These are phyloP conservation scores for Cryptomyrus ogoouensis DNA, from an alignment of 2,113 vertebrate genomes.

Conservation along the genomic window DNA sequence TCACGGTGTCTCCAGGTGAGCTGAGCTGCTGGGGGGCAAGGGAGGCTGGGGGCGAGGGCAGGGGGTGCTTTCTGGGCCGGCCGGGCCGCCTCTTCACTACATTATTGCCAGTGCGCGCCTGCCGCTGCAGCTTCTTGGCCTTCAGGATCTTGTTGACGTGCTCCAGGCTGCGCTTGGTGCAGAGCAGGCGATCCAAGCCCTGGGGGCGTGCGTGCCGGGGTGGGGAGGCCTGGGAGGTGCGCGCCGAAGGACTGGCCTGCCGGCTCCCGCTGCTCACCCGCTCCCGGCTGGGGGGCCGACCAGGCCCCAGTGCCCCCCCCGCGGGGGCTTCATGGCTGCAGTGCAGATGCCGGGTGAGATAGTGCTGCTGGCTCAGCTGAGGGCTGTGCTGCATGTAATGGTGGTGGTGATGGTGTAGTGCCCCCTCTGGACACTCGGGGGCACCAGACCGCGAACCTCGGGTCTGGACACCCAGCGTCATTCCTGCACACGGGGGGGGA, in stretches of 20 bases:
- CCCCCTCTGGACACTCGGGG: constrained; percentile 49
- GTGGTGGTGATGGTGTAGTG: constrained; percentile 45
- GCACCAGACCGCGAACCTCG: constrained; percentile 44
- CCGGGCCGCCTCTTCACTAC: constrained; percentile 88
- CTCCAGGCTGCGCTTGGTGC: constrained; percentile 91
- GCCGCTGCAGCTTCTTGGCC: constrained; percentile 93
- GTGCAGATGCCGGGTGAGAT: constrained; percentile 26
- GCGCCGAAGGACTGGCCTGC: constrained; percentile 32
- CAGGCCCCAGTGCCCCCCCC: neutral
- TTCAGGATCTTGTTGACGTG: constrained; percentile 98
- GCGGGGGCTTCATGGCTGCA: constrained; percentile 33
- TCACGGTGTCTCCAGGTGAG: constrained; percentile 66
- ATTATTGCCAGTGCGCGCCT: constrained; percentile 97
- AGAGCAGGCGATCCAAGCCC: constrained; percentile 49
- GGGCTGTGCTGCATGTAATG: constrained; percentile 50
- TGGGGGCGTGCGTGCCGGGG: constrained; percentile 26
- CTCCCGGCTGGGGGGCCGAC: constrained; percentile 25
- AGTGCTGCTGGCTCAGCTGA: constrained; percentile 48
- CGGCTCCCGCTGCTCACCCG: constrained; percentile 13
- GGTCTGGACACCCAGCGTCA: constrained; percentile 46
- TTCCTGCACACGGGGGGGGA: constrained; percentile 32
- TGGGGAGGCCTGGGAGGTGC: constrained; percentile 36
- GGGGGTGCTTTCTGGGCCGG: constrained; percentile 84
- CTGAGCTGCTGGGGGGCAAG: constrained; percentile 38
- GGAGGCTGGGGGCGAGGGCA: constrained; percentile 62